Evolutionary conservation across 2,888 invertebrate genomes (phyloP).

Genomic region (Ecliptopera silaceata): DNA sequence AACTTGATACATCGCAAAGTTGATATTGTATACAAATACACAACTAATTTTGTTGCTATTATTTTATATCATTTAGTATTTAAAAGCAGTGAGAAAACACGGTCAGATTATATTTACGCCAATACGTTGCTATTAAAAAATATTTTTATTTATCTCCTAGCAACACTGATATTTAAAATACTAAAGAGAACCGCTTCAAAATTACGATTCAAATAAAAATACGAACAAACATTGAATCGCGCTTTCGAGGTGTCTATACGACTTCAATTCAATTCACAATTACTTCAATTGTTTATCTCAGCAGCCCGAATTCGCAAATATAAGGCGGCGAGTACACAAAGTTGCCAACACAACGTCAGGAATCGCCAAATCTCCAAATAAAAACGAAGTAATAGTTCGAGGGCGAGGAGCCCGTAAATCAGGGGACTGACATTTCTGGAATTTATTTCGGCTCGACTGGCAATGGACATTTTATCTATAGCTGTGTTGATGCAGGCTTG

Average conservation of each 20-base stretch:
- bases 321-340: constrained; percentile 58
- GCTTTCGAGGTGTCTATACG: neutral
- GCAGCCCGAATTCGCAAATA: constrained; percentile 46
- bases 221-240: neutral
- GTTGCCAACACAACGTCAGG: constrained; percentile 51
- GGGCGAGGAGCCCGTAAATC: constrained; percentile 75
- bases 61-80: too few relatives aligned
- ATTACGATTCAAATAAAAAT: too few relatives aligned
- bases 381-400: constrained; percentile 75
- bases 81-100: too few relatives aligned
- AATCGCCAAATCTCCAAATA: constrained; percentile 53
- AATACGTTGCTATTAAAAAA: too few relatives aligned
- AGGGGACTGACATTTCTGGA: constrained; percentile 70
- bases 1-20: constrained; percentile 5
- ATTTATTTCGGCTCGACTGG: constrained; percentile 65
- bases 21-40: neutral
- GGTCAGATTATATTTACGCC: too few relatives aligned
- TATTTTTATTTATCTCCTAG: too few relatives aligned
- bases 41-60: too few relatives aligned
- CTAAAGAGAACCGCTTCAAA: neutral
- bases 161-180: too few relatives aligned
- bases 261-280: constrained; percentile 31
- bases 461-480: constrained; percentile 32
- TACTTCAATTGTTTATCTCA: constrained; percentile 27
- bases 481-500: constrained; percentile 19